A percentile compares a stretch with the other conserved stretches of the same genome.
phyloP scores from a whole-genome alignment of 2,888 invertebrate species.

The Rhingia campestris region DNA sequence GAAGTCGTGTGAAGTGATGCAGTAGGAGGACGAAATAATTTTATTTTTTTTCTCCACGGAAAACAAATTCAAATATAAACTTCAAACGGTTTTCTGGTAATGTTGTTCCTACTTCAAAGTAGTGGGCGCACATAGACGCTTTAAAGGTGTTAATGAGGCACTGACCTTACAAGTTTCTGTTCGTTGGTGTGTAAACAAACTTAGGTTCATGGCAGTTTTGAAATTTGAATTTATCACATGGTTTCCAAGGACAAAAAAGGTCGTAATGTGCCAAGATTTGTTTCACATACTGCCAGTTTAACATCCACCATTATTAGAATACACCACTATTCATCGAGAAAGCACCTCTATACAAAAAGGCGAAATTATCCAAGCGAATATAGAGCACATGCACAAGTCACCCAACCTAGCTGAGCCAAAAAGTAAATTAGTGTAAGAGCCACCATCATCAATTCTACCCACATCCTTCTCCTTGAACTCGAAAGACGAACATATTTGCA shows the following conservation, averaged over 20 bases:
- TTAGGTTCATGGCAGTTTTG: background rate
- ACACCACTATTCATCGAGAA: too few species aligned
- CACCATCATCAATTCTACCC: constrained; percentile 26
- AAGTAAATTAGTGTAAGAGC: constrained; percentile 49
- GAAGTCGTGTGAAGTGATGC: constrained; percentile 39
- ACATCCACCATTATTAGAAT: too few species aligned
- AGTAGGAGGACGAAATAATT: constrained; percentile 44
- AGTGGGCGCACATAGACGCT: too few species aligned
- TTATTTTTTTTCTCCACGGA: background rate
- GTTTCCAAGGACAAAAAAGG: background rate
- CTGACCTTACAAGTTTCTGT: background rate
- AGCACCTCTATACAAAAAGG: too few species aligned
- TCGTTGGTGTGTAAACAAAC: background rate
- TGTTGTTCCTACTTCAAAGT: background rate
- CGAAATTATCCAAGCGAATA: background rate
- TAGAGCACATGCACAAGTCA: constrained; percentile 1
- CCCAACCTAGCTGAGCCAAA: constrained; percentile 36
- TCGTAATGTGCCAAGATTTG: too few species aligned
- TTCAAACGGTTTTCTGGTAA: constrained; percentile 37
- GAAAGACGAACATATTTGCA: background rate
- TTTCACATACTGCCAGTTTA: too few species aligned
- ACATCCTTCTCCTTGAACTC: constrained; percentile 50
- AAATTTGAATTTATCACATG: background rate
- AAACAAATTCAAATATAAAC: constrained; percentile 21
- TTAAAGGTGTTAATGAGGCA: background rate